Base-by-base conservation (phyloP, 2,888 invertebrate genomes). In the Laothoe populi region DNA sequence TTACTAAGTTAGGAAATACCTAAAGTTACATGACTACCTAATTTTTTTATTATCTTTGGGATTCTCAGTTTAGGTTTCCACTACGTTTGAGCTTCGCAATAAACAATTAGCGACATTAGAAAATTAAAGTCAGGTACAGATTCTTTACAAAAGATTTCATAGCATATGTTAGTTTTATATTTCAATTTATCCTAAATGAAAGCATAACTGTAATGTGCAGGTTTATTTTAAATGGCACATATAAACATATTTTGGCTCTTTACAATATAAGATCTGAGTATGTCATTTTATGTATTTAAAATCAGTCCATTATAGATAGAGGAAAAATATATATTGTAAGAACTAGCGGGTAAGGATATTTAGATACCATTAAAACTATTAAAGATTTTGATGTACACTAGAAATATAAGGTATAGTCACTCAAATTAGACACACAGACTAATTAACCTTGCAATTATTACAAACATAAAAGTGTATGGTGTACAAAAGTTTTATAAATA, bases 121-220 rank as follows among this genome's bases (percentile, higher is more conserved):
- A 68, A 71, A 70, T 69, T 66, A 69, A 65, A 75, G 65, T 84
- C 82, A 86, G 84, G 84, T 84, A 84, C 83, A 81, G 76, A 69
- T 70, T 72, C 63, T 57, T 65, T 64, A 65, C 53, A 62, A 46
- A 72, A 71, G 64, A 66, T 64, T 64, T 68, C 60, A 66, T 70
- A 68, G 67, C 63, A 59, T 49, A 42, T 59, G 35, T 66, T 59
- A 64, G 40, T 64, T 65, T 69, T 65, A 46, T 70, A 69, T 64
- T 62, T 60, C 61, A 48, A 63, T 53, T 31, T 19, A 49, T 53
- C 64, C 62, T 68, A 69, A 60, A 63, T 69, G 67, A 68, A 68
- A 70, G 66, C 62, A 62, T 66, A 31, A n/a, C 60, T 40, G n/a
- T 71, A 77, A 74, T 75, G 79, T 79, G 80, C 79, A 63, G 24